Evolutionary conservation across 2,113 vertebrate species (phyloP).

Genomic region (Perca fluviatilis): DNA sequence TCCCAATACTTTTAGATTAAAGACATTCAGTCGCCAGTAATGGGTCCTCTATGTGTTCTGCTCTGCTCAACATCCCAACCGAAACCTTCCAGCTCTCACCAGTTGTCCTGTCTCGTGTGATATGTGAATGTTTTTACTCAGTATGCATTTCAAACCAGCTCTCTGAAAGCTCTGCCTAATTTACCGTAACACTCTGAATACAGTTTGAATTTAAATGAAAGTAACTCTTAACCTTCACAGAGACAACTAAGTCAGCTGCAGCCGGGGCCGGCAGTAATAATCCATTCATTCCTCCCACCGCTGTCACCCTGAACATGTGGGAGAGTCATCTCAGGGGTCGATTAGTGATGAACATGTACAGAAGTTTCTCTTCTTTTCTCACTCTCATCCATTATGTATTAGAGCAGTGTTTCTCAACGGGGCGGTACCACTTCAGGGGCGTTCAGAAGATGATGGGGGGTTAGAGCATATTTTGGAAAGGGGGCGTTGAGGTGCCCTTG

Average conservation of each 20-base stretch:
- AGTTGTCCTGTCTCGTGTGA: constrained; percentile 23
- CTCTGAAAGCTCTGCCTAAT: constrained; percentile 10
- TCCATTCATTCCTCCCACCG: constrained; percentile 31
- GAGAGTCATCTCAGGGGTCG: constrained; percentile 28
- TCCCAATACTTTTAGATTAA: neutral
- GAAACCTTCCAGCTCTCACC: constrained; percentile 21
- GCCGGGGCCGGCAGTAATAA: neutral
- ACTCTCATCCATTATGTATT: constrained; percentile 57
- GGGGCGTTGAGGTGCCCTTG: too few relatives aligned
- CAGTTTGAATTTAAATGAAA: constrained; percentile 7
- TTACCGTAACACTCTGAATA: constrained; percentile 1
- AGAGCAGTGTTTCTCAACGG: too few relatives aligned
- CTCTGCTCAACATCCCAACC: neutral
- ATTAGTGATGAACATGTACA: constrained; percentile 43
- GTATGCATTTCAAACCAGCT: constrained; percentile 42
- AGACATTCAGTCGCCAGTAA: constrained; percentile 1
- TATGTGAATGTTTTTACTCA: constrained; percentile 50
- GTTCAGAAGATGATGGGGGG: too few relatives aligned
- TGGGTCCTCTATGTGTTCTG: neutral
- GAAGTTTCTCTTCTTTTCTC: constrained; percentile 12
- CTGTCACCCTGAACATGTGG: constrained; percentile 29
- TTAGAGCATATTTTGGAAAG: too few relatives aligned
- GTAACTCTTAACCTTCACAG: constrained; percentile 19
- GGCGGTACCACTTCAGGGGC: too few relatives aligned
- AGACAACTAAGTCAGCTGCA: neutral